A percentile compares a stretch with the other conserved stretches of the same genome.
Evolutionary conservation across 2,888 invertebrate species (phyloP).

Genomic region (Lasioglossum morio): DNA sequence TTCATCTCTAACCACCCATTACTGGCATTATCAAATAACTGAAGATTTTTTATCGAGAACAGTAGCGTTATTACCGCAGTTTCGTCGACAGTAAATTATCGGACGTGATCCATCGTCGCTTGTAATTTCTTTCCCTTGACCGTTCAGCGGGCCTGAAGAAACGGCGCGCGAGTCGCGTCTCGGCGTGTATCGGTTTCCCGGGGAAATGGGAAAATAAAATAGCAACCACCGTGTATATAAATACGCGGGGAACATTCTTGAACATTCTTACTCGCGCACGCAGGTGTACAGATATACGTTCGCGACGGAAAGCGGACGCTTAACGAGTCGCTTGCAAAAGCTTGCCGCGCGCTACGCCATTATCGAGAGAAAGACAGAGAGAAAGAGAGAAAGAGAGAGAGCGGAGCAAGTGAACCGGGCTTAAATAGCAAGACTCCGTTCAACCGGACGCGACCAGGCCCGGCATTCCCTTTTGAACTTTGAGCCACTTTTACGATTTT

Average conservation of each 20-base stretch:
- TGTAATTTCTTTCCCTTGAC: background rate
- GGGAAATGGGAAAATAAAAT: conserved; percentile 29
- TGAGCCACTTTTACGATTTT: conserved; percentile 77
- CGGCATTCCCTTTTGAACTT: conserved; percentile 71
- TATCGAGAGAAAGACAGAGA: conserved; percentile 55
- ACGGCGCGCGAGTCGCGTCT: background rate
- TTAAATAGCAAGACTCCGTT: conserved; percentile 74
- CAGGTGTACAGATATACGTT: conserved; percentile 15
- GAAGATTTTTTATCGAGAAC: background rate
- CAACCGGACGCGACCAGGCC: conserved; percentile 47
- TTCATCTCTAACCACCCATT: background rate
- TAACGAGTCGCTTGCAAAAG: conserved; percentile 72
- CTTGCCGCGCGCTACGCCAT: conserved; percentile 72
- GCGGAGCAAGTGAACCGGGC: conserved; percentile 55
- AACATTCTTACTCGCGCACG: conserved; percentile 27
- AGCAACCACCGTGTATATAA: conserved; percentile 48
- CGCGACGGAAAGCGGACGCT: conserved; percentile 5
- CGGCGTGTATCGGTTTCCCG: conserved; percentile 14
- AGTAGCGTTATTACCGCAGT: background rate
- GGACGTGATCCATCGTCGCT: background rate
- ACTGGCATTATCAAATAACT: background rate
- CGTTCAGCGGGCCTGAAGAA: background rate
- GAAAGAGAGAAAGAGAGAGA: conserved; percentile 16
- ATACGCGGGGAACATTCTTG: conserved; percentile 35
- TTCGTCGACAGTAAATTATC: background rate